These are phyloP conservation scores for Noctua fimbriata DNA, from an alignment of 2,888 invertebrate genomes.

Conservation along the genomic window DNA sequence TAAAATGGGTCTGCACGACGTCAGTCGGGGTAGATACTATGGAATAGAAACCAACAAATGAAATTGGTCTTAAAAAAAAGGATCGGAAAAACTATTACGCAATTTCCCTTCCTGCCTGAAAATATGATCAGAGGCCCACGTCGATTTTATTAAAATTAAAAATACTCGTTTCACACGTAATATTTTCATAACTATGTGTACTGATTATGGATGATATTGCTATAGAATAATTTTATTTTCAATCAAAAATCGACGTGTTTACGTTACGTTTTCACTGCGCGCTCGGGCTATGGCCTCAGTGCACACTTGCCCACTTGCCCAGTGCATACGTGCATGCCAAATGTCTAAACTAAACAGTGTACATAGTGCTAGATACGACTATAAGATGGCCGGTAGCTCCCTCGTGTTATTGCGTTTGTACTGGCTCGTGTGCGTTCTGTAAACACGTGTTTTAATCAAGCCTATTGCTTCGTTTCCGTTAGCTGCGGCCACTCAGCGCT, in stretches of 20 bases:
- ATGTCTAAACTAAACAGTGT: constrained; percentile 61
- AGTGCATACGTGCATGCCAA: constrained; percentile 50
- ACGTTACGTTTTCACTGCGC: neutral
- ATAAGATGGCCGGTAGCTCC: constrained; percentile 22
- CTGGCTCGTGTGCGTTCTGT: constrained; percentile 87
- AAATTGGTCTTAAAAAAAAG: neutral
- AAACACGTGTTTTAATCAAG: constrained; percentile 91
- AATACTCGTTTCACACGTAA: too few relatives aligned
- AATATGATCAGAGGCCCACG: constrained; percentile 14
- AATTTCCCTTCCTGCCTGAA: neutral
- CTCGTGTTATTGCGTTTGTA: constrained; percentile 83
- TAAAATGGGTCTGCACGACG: too few relatives aligned
- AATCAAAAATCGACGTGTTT: neutral
- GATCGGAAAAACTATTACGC: neutral
- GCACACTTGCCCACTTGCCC: neutral
- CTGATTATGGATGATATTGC: neutral
- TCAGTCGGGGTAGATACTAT: neutral
- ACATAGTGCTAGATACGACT: constrained; percentile 23
- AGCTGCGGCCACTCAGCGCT: constrained; percentile 84
- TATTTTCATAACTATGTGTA: too few relatives aligned
- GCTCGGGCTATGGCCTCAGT: neutral
- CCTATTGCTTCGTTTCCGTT: constrained; percentile 89
- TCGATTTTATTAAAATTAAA: too few relatives aligned
- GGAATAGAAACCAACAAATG: neutral
- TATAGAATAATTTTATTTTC: neutral